These are phyloP conservation scores for Illadopsis cleaveri DNA, from an alignment of 2,113 vertebrate species.

Conservation along the genomic window DNA sequence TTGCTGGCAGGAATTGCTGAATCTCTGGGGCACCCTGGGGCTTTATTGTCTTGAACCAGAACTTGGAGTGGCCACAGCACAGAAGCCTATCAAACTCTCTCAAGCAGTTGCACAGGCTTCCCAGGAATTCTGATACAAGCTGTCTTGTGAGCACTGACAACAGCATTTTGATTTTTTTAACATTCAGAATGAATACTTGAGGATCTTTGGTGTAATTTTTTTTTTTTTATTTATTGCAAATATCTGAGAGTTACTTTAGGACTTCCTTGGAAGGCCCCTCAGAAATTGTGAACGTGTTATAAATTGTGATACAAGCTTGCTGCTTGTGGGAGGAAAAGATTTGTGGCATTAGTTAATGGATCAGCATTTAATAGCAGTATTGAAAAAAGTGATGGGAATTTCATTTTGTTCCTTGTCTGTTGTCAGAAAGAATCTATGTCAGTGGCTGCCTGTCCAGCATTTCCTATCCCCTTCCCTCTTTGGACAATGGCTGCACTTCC, in stretches of 20 bases:
- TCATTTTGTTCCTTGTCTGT: neutral
- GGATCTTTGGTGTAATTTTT: neutral
- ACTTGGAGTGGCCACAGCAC: neutral
- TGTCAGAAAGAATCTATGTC: neutral
- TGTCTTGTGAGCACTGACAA: neutral
- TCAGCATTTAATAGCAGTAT: neutral
- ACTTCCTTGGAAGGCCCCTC: neutral
- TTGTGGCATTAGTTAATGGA: neutral
- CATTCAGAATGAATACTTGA: neutral
- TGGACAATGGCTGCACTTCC: neutral
- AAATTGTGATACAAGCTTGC: neutral
- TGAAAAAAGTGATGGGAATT: neutral
- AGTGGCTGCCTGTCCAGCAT: neutral
- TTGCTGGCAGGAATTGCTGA: neutral
- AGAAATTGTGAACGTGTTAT: neutral
- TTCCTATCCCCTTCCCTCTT: neutral
- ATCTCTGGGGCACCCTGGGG: neutral
- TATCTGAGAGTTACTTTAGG: neutral
- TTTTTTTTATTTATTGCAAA: neutral
- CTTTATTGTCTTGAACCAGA: neutral
- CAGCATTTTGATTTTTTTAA: neutral
- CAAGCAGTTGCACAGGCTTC: neutral
- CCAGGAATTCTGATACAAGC: neutral
- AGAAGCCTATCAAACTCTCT: neutral
- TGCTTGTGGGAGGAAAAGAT: neutral